These are phyloP conservation scores for Papilio elwesi DNA, from an alignment of 2,888 invertebrate species.

Conservation along the genomic window DNA sequence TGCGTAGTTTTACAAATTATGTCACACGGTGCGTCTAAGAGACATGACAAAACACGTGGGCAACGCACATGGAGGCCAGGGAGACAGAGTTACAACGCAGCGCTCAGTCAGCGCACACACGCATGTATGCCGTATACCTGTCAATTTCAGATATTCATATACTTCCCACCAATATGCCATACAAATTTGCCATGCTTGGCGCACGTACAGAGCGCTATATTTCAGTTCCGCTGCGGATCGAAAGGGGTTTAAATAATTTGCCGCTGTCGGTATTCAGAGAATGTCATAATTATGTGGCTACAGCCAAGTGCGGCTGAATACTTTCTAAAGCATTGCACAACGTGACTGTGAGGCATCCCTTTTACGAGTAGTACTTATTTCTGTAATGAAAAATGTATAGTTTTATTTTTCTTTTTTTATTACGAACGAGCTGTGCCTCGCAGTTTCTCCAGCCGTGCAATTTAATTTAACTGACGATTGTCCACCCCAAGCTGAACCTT, in stretches of 20 bases:
- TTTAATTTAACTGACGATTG: no score
- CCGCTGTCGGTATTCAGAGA: conserved; percentile 6
- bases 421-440: background rate
- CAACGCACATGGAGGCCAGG: no score
- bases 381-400: background rate
- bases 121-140: background rate
- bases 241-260: conserved; percentile 10
- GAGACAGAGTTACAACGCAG: no score
- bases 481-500: no score
- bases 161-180: background rate
- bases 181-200: background rate
- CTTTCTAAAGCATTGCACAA: conserved; percentile 12
- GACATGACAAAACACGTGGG: no score
- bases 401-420: background rate
- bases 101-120: no score
- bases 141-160: background rate
- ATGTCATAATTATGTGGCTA: conserved; percentile 17
- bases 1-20: no score
- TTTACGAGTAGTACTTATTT: background rate
- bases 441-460: no score
- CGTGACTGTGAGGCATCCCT: conserved; percentile 13
- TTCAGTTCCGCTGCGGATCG: background rate
- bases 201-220: background rate
- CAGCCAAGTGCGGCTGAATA: conserved; percentile 8
- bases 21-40: no score